These are phyloP conservation scores for Tribolium madens DNA, from an alignment of 1,140 invertebrate species.

Conservation along the genomic window DNA sequence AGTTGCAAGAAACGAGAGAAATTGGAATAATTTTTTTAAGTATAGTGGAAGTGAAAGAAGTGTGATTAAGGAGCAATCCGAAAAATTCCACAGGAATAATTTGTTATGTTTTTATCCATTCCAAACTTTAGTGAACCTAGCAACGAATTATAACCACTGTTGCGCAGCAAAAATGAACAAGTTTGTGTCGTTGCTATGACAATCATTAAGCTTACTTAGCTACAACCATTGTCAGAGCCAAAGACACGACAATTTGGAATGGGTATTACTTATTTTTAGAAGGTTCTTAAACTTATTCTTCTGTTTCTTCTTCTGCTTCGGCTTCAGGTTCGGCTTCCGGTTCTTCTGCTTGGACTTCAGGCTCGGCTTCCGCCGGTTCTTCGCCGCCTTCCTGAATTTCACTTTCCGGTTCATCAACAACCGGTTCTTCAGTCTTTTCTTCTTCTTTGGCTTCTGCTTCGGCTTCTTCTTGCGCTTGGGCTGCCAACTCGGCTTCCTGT, in stretches of 20 bases:
- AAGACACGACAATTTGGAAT: too few relatives aligned
- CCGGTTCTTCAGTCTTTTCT: constrained; percentile 61
- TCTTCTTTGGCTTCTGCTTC: constrained; percentile 63
- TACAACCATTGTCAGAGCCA: too few relatives aligned
- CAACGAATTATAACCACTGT: too few relatives aligned
- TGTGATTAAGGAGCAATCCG: not conserved
- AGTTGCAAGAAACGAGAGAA: not conserved
- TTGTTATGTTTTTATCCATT: constrained; percentile 47
- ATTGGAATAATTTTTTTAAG: not conserved
- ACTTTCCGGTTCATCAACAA: constrained; percentile 61
- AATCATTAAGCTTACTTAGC: too few relatives aligned
- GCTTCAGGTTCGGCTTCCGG: constrained; percentile 48
- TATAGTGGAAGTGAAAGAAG: not conserved
- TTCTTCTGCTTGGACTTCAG: constrained; percentile 61
- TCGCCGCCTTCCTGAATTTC: constrained; percentile 64
- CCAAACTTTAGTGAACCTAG: constrained; percentile 39
- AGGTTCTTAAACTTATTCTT: too few relatives aligned
- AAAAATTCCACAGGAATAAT: not conserved
- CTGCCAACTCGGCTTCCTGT: constrained; percentile 71
- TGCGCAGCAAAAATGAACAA: too few relatives aligned
- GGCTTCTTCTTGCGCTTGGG: constrained; percentile 59
- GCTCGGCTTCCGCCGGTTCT: constrained; percentile 37
- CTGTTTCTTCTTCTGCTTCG: constrained; percentile 48
- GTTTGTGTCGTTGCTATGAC: too few relatives aligned
- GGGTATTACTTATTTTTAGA: too few relatives aligned